Percentiles rank a stretch among this genome's conserved stretches.
phyloP scores from a whole-genome alignment of 2,113 vertebrate species.

The Sorex fumeus region DNA sequence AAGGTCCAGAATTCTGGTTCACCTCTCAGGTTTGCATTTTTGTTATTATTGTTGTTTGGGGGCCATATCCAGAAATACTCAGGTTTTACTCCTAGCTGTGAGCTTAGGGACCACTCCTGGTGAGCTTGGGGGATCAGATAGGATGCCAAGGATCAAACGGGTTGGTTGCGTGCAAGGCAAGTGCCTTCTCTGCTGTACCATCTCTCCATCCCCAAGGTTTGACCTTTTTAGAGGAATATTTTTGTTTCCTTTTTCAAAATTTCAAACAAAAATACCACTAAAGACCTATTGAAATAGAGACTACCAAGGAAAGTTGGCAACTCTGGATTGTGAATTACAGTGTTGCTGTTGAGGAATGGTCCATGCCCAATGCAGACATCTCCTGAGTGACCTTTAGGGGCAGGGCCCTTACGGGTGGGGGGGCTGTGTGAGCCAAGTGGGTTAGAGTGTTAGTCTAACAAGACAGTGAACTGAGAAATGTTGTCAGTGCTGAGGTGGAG shows the following conservation, averaged over 20 bases:
- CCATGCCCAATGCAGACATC: not conserved
- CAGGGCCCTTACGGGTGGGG: not conserved
- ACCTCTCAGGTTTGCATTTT: not conserved
- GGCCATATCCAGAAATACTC: too few species aligned
- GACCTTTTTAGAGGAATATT: not conserved
- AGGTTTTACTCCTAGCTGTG: too few species aligned
- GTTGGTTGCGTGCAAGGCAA: too few species aligned
- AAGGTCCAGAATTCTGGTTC: not conserved
- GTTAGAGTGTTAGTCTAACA: not conserved
- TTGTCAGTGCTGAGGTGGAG: not conserved
- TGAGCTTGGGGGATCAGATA: too few species aligned
- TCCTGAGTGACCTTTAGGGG: not conserved
- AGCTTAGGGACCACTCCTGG: too few species aligned
- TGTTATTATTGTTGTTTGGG: too few species aligned
- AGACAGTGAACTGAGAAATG: not conserved
- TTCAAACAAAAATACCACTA: conserved; percentile 24
- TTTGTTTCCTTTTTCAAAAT: conserved; percentile 22
- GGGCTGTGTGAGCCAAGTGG: not conserved
- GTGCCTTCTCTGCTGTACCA: too few species aligned
- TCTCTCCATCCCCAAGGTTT: not conserved
- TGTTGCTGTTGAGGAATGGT: conserved; percentile 4
- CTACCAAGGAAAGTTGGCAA: not conserved
- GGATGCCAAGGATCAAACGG: too few species aligned
- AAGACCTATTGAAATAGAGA: not conserved
- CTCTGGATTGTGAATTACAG: not conserved